Evolutionary conservation across 2,113 vertebrate genomes (phyloP), one percentile per base, ranked within the genome.

Genomic region (Ploceus nigricollis): DNA sequence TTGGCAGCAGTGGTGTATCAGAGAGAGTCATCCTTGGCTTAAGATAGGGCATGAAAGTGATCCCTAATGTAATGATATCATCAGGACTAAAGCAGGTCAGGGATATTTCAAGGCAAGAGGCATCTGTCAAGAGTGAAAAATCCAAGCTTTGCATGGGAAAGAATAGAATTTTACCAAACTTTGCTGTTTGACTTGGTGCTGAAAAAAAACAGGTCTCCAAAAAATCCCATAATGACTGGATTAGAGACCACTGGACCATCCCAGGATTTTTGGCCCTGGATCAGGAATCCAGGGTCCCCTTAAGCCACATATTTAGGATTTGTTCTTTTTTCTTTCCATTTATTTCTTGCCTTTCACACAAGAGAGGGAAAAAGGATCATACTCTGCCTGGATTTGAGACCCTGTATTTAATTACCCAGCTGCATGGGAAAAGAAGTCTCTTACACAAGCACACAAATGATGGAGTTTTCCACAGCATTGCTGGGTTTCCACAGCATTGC

Each of bases 21-120:
- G 61, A 42, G 23, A 78, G 71, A 77, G 92, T 89, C 90, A 96
- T 90, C 56, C 72, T 82, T 96, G 93, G 90, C 94, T 93, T 73
- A 73, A 87, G 82, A 93, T 42, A 83, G 79, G 42, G 25, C 81
- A 42, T 51, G 88, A 90, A 89, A 93, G 82, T 64, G 93, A 96
- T 92, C 83, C 86, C 61, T 95, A 64, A 56, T 0, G 3, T 40
- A 78, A 68, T 93, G 96, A 93, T 69, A 78, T 92, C 94, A 92
- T 21, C 1, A 0, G n/a, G 80, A 87, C 88, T 84, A 93, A 89
- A 92, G 87, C 93, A 95, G 94, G 91, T 93, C 87, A 93, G 89
- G 44, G 65, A 87, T 94, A 92, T 93, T 95, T 95, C 73, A 76
- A 84, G 77, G 83, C 89, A 89, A 81, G 72, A 92, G 37, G 48